Evolutionary conservation across 2,797 vertebrate species (phyloP).

Genomic region (Molossus molossus): DNA sequence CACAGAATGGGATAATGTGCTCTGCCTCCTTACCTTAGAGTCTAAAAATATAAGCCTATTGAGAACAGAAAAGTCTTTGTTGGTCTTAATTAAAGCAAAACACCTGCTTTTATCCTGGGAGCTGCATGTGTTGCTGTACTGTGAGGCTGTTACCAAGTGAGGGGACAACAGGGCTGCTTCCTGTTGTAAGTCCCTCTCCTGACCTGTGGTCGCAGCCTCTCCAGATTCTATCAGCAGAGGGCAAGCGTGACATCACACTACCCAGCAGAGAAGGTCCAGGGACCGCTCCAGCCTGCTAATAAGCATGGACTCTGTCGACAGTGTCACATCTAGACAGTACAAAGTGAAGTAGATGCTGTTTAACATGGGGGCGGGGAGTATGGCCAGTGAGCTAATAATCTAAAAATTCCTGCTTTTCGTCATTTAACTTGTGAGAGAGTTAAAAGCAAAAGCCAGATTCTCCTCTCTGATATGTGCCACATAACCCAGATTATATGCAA

Average conservation of each 20-base stretch:
- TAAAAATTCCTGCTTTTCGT: conserved; percentile 37
- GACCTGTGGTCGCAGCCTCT: conserved; percentile 67
- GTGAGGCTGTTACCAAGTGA: conserved; percentile 58
- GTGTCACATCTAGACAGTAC: not conserved
- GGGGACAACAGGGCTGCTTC: conserved; percentile 64
- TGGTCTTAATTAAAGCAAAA: conserved; percentile 87
- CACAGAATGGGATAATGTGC: conserved; percentile 81
- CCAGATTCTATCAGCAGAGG: conserved; percentile 41
- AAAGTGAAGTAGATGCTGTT: not conserved
- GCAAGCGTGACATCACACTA: not conserved
- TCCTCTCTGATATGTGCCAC: not conserved
- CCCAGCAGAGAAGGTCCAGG: conserved; percentile 51
- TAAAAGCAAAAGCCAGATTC: not conserved
- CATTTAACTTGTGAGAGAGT: not conserved
- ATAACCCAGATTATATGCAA: not conserved
- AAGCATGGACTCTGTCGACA: conserved; percentile 40
- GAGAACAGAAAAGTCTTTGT: conserved; percentile 77
- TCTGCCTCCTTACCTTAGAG: conserved; percentile 82
- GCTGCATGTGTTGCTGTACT: conserved; percentile 76
- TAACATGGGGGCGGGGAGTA: not conserved
- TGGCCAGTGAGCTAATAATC: not conserved
- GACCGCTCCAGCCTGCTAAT: conserved; percentile 34
- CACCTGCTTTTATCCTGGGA: conserved; percentile 80
- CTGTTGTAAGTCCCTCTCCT: not conserved
- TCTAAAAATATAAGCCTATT: conserved; percentile 85